A percentile compares a stretch with the other conserved stretches of the same genome.
These are phyloP conservation scores for Conops quadrifasciatus DNA, from an alignment of 2,888 invertebrate genomes.

Conservation along the genomic window DNA sequence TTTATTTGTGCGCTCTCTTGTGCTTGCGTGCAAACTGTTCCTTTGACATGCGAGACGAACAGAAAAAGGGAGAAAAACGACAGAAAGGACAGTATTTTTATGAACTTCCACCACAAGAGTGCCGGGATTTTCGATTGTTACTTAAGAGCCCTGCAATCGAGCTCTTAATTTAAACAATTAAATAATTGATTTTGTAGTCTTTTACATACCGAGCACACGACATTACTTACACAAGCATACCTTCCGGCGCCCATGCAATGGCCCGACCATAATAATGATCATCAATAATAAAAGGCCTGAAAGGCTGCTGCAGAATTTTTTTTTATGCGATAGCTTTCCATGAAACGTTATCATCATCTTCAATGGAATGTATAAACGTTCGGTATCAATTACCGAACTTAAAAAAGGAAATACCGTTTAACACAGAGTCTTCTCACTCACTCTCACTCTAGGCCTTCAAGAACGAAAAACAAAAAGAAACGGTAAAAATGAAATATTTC, in stretches of 20 bases:
- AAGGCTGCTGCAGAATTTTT: too few species aligned
- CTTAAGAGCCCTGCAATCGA: conserved; percentile 58
- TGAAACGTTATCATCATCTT: conserved; percentile 24
- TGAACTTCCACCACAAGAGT: conserved; percentile 24
- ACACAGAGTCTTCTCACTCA: too few species aligned
- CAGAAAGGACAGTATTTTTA: conserved; percentile 3
- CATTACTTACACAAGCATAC: neutral
- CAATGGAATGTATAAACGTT: conserved; percentile 28
- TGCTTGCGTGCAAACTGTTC: too few species aligned
- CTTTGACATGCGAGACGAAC: too few species aligned
- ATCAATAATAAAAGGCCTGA: too few species aligned
- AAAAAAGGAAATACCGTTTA: conserved; percentile 3
- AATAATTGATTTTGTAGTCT: conserved; percentile 55
- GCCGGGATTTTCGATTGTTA: conserved; percentile 33
- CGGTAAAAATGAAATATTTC: too few species aligned
- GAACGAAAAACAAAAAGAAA: too few species aligned
- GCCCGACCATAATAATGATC: too few species aligned
- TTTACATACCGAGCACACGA: neutral
- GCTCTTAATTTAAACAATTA: conserved; percentile 59
- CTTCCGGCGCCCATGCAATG: neutral
- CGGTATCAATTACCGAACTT: conserved; percentile 31
- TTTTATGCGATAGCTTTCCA: neutral
- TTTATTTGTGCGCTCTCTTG: conserved; percentile 1
- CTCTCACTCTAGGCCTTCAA: too few species aligned
- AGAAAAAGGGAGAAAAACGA: too few species aligned